Conservation (phyloP, 2,113 vertebrate species). For the Callaeas wilsoni region DNA sequence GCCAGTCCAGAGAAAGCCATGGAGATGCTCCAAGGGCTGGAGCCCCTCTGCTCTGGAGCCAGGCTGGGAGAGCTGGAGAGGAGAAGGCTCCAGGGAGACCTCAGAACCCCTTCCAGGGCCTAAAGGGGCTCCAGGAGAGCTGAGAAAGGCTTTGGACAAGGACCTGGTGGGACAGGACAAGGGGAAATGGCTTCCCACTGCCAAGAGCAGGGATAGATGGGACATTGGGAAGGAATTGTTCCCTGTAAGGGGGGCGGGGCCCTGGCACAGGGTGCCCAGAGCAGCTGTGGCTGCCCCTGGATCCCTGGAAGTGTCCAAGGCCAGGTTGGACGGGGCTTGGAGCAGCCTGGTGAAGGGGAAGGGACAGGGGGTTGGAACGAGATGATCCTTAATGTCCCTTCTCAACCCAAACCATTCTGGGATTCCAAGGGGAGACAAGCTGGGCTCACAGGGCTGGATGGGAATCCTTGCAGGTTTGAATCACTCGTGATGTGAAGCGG, state of each 20-base stretch:
- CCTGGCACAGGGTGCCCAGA: background rate
- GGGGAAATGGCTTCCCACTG: no score
- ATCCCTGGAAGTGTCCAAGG: background rate
- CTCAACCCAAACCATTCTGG: background rate
- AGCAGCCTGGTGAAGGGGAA: fast-evolving
- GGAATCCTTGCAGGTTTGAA: fast-evolving
- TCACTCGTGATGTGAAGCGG: fast-evolving
- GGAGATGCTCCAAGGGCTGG: background rate
- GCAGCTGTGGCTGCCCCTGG: background rate
- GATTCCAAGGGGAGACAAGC: no score
- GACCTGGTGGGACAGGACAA: no score
- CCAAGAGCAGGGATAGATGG: no score
- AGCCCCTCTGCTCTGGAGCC: background rate
- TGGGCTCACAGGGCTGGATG: background rate
- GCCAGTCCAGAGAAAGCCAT: background rate
- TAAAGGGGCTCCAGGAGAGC: background rate
- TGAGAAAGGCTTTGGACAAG: background rate
- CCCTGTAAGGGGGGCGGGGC: fast-evolving
- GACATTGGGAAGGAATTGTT: no score
- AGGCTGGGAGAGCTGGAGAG: background rate
- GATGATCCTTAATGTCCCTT: background rate
- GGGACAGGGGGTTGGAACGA: fast-evolving
- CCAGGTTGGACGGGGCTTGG: fast-evolving
- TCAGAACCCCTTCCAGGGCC: background rate
- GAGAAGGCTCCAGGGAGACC: background rate